Evolutionary conservation across 2,888 invertebrate genomes (phyloP).

Genomic region (Lithodes maja): DNA sequence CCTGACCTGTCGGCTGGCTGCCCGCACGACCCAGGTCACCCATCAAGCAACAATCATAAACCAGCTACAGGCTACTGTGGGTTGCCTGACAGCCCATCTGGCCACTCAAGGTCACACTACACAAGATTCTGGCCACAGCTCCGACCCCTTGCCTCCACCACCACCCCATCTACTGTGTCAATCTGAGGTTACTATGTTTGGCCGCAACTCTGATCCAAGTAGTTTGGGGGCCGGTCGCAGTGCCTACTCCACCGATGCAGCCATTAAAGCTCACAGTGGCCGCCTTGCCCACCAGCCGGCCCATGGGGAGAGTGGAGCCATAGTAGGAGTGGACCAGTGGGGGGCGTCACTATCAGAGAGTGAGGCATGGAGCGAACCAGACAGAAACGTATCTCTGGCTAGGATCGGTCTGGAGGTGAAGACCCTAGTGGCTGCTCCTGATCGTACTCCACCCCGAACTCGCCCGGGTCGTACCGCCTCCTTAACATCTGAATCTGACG

Average conservation of each 20-base stretch:
- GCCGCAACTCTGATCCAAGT: slow-evolving; percentile 45
- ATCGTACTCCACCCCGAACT: slow-evolving; percentile 55
- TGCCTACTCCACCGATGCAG: slow-evolving; percentile 64
- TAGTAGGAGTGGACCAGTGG: slow-evolving; percentile 31
- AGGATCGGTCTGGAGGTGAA: slow-evolving; percentile 80
- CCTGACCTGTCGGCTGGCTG: slow-evolving; percentile 42
- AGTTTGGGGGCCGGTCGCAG: slow-evolving; percentile 48
- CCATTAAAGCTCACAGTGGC: slow-evolving; percentile 54
- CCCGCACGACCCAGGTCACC: slow-evolving; percentile 35
- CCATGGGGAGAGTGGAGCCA: slow-evolving; percentile 5
- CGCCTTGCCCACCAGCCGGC: slow-evolving; percentile 43
- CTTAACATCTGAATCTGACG: slow-evolving; percentile 68
- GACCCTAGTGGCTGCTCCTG: slow-evolving; percentile 53
- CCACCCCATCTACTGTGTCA: slow-evolving; percentile 54
- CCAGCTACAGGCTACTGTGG: slow-evolving; percentile 47
- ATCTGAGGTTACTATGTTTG: slow-evolving; percentile 36
- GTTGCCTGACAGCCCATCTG: slow-evolving; percentile 32
- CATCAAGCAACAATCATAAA: slow-evolving; percentile 51
- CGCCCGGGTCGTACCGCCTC: slow-evolving; percentile 44
- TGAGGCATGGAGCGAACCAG: slow-evolving; percentile 92
- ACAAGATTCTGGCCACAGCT: slow-evolving; percentile 34
- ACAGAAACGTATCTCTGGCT: slow-evolving; percentile 86
- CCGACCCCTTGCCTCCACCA: slow-evolving; percentile 64
- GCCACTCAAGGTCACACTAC: slow-evolving; percentile 12
- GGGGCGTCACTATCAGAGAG: slow-evolving; percentile 79